Evolutionary conservation across 2,888 invertebrate genomes (phyloP), one percentile per base, ranked within the genome.

Genomic region (Pachydiplax longipennis): DNA sequence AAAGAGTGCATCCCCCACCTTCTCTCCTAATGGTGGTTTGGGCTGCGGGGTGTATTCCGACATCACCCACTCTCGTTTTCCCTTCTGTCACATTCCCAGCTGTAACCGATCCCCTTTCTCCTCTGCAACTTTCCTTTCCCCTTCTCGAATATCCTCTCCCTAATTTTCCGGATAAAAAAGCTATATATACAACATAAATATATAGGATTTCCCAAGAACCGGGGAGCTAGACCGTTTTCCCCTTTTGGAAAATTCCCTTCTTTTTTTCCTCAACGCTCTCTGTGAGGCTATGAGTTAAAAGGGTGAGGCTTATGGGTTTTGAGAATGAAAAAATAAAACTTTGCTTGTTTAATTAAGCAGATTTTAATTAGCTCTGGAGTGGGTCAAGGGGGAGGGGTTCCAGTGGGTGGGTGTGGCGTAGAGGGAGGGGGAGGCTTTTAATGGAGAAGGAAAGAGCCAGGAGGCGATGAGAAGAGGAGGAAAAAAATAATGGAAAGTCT

Each of bases 361-460:
- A 91, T 91, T 91, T 91, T 91, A 91, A 91, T 91, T 91, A 91
- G 91, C 91, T 90, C 90, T 61, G 90, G 90, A 91, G 91, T 90
- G 91, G 91, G 91, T 91, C 90, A 80, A 81, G 87, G 90, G 80
- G 53, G 44, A 37, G 81, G 80, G 80, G 31, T 80, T 90, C 44
- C 25, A 18, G 53, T 82, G 90, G 44, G 91, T 91, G 91, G 90
- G 65, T 81, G 90, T 22, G 48, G 90, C 90, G 81, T 73, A 48
- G 81, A 80, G 80, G 82, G 35, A 25, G 40, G 80, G 90, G 73
- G 80, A 90, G 90, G 40, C 58, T 25, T 58, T 61, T 15, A 61
- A 22, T 31, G 87, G 31, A 12, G 65, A 13, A 61, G 37, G 61
- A n/a, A 58, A 18, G n/a, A 83, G 83, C 40, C 15, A 58, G 35